Evolutionary conservation across 2,888 invertebrate genomes (phyloP).

Genomic region (Orthonevra nobilis): DNA sequence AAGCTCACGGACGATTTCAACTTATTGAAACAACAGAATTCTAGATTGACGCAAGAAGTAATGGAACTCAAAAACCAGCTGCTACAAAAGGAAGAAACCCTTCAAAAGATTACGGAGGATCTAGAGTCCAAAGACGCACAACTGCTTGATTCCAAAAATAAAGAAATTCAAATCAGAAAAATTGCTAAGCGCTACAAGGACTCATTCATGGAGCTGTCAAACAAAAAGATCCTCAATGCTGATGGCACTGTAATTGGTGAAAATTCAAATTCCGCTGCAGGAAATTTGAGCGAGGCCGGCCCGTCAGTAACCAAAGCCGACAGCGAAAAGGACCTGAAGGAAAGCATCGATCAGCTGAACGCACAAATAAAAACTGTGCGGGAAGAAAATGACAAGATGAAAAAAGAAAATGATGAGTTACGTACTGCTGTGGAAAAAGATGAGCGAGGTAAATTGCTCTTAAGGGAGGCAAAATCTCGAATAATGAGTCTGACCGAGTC

Average conservation of each 20-base stretch:
- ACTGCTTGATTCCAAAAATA: constrained; percentile 85
- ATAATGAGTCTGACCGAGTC: constrained; percentile 87
- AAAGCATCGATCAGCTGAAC: constrained; percentile 79
- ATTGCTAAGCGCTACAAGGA: constrained; percentile 96
- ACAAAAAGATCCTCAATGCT: constrained; percentile 83
- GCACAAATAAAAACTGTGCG: constrained; percentile 79
- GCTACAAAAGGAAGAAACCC: constrained; percentile 83
- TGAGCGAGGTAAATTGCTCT: constrained; percentile 84
- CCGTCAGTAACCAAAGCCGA: constrained; percentile 73
- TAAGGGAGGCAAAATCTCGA: constrained; percentile 88
- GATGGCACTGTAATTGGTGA: constrained; percentile 83
- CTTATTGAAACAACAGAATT: constrained; percentile 82
- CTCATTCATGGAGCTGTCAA: constrained; percentile 88
- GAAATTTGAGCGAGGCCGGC: constrained; percentile 26
- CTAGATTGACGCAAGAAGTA: constrained; percentile 83
- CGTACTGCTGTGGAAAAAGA: constrained; percentile 86
- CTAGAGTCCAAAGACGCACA: constrained; percentile 85
- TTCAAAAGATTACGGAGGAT: constrained; percentile 85
- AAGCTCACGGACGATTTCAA: constrained; percentile 84
- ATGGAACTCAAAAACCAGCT: constrained; percentile 84
- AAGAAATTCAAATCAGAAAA: constrained; percentile 88
- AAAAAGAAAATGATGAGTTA: constrained; percentile 84
- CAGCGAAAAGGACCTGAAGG: constrained; percentile 78
- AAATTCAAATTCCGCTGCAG: constrained; percentile 76
- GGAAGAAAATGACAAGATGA: constrained; percentile 82